Evolutionary conservation across 1,140 invertebrate genomes (phyloP).

Genomic region (Lordiphosa mommai): DNA sequence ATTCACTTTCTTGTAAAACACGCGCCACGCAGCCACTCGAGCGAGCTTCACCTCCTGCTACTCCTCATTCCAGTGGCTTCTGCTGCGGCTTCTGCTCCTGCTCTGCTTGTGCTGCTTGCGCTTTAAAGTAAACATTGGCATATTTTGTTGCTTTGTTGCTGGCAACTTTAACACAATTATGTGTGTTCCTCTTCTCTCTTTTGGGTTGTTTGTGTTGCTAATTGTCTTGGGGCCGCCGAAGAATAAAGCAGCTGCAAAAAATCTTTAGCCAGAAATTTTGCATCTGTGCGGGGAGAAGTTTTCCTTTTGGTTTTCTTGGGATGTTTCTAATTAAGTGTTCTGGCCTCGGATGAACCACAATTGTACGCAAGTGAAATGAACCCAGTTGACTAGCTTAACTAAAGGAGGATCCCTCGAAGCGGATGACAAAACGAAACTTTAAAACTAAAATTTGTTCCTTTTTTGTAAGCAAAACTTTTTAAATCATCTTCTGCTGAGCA

Average conservation of each 20-base stretch:
- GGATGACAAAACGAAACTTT: too few species aligned
- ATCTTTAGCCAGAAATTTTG: not conserved
- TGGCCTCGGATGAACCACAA: not conserved
- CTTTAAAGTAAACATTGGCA: slow-evolving; percentile 34
- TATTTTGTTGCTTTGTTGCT: slow-evolving; percentile 15
- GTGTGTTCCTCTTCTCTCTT: not conserved
- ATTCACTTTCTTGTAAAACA: slow-evolving; percentile 47
- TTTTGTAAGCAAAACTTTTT: too few species aligned
- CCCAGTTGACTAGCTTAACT: too few species aligned
- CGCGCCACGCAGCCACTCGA: slow-evolving; percentile 39
- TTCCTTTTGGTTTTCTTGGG: not conserved
- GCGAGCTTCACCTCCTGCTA: not conserved
- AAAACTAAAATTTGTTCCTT: too few species aligned
- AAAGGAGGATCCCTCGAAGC: too few species aligned
- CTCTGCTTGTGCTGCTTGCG: not conserved
- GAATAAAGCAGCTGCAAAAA: not conserved
- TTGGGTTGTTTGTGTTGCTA: not conserved
- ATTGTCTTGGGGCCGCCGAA: not conserved
- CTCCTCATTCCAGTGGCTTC: not conserved
- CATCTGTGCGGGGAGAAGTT: slow-evolving; percentile 6
- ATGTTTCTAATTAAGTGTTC: slow-evolving; percentile 22
- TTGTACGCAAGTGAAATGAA: not conserved
- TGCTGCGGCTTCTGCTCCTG: not conserved
- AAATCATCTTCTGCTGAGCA: too few species aligned
- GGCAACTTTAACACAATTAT: slow-evolving; percentile 30